phyloP scores from a whole-genome alignment of 1,140 invertebrate genomes.

The Prorops nasuta region DNA sequence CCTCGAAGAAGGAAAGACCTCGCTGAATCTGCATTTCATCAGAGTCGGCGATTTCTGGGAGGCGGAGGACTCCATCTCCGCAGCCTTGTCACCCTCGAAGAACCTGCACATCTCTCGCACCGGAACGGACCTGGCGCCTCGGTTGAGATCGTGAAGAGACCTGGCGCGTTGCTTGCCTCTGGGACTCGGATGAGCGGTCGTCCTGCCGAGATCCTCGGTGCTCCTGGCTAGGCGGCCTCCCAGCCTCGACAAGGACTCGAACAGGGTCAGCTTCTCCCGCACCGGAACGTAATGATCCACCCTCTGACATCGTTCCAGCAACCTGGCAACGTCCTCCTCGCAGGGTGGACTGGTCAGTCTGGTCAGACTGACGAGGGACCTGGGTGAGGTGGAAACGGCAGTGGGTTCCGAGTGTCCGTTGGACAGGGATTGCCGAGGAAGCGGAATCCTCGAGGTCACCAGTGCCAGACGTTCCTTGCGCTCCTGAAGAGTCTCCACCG shows the following conservation, averaged over 20 bases:
- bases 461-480: conserved; percentile 28
- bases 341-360: conserved; percentile 18
- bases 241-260: conserved; percentile 60
- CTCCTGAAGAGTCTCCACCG: conserved; percentile 30
- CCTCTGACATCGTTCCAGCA: conserved; percentile 61
- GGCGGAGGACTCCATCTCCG: conserved; percentile 22
- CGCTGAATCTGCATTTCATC: conserved; percentile 23
- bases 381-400: conserved; percentile 2
- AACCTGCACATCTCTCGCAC: conserved; percentile 64
- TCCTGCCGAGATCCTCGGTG: conserved; percentile 55
- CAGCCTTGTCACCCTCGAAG: conserved; percentile 61
- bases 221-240: conserved; percentile 55
- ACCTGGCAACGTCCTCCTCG: conserved; percentile 54
- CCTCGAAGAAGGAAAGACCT: too few species aligned
- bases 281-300: conserved; percentile 63
- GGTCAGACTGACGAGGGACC: conserved; percentile 4
- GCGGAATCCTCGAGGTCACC: conserved; percentile 27
- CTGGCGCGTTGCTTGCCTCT: conserved; percentile 55
- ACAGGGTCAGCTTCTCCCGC: conserved; percentile 61
- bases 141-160: conserved; percentile 62
- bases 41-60: conserved; percentile 10
- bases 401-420: neutral
- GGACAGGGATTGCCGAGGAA: conserved; percentile 14
- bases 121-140: conserved; percentile 45
- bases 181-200: conserved; percentile 37